Conservation (phyloP, 2,113 vertebrate species). For the Cromileptes altivelis region DNA sequence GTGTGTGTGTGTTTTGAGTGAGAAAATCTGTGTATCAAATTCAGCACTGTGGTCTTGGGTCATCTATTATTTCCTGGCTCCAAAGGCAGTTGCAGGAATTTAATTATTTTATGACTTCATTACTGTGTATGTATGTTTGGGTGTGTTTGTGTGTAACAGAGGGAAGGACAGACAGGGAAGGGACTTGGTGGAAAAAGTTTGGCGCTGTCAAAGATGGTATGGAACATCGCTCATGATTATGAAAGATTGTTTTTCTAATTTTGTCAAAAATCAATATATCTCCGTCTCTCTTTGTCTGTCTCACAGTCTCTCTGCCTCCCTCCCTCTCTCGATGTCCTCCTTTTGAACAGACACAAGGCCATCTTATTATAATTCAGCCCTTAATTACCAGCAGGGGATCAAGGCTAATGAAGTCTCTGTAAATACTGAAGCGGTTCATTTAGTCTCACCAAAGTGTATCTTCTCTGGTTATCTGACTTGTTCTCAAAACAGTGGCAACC, state of each 20-base stretch:
- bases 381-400: conserved; percentile 68
- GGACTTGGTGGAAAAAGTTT: conserved; percentile 18
- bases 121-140: conserved; percentile 10
- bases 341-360: conserved; percentile 51
- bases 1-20: conserved; percentile 27
- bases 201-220: conserved; percentile 35
- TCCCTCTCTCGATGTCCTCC: conserved; percentile 38
- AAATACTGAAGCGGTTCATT: conserved; percentile 71
- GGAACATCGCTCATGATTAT: conserved; percentile 54
- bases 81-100: conserved; percentile 54
- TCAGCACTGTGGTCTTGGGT: conserved; percentile 34
- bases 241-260: conserved; percentile 64
- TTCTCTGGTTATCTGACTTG: conserved; percentile 54
- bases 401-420: conserved; percentile 61
- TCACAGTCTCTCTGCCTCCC: conserved; percentile 18
- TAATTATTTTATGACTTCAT: conserved; percentile 50
- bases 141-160: neutral
- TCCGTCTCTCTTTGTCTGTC: conserved; percentile 38
- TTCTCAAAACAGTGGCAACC: conserved; percentile 60
- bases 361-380: conserved; percentile 61
- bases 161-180: neutral
- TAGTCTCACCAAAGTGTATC: conserved; percentile 59
- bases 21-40: conserved; percentile 55
- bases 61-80: conserved; percentile 67
- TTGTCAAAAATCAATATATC: conserved; percentile 56